Conservation (phyloP, 2,797 vertebrate genomes). For the Pantherophis alleghaniensis region DNA sequence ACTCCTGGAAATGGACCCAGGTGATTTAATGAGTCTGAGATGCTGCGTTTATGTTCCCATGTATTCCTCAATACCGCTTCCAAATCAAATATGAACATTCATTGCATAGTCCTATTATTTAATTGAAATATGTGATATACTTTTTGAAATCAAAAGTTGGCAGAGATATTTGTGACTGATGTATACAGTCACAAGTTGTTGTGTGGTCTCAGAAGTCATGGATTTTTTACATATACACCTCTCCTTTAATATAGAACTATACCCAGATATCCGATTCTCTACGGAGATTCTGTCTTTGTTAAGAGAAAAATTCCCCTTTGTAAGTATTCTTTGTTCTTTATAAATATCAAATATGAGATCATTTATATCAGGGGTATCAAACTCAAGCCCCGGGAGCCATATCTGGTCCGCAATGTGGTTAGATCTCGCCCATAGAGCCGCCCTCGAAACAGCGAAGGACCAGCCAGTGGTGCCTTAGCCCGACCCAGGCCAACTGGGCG, state of each 20-base stretch:
- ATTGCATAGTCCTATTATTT: background rate
- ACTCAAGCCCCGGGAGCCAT: too few relatives aligned
- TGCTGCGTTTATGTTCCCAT: background rate
- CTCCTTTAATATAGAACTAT: background rate
- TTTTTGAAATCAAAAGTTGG: background rate
- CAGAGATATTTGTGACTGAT: background rate
- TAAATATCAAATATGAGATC: background rate
- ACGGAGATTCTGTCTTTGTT: background rate
- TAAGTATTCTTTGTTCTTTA: background rate
- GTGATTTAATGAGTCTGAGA: background rate
- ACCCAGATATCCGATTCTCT: background rate
- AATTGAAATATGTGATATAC: background rate
- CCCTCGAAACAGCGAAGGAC: too few relatives aligned
- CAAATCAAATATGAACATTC: background rate
- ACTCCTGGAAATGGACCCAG: background rate
- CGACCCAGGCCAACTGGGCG: too few relatives aligned
- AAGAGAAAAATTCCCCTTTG: background rate
- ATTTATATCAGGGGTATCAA: background rate
- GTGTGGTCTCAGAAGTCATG: background rate
- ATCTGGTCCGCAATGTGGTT: too few relatives aligned
- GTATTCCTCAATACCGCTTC: background rate
- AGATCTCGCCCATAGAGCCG: too few relatives aligned
- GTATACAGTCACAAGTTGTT: background rate
- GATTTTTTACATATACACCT: background rate
- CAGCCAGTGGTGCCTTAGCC: too few relatives aligned